Base-by-base conservation (phyloP, 2,797 vertebrate species). In the Rhinichthys osculus region DNA sequence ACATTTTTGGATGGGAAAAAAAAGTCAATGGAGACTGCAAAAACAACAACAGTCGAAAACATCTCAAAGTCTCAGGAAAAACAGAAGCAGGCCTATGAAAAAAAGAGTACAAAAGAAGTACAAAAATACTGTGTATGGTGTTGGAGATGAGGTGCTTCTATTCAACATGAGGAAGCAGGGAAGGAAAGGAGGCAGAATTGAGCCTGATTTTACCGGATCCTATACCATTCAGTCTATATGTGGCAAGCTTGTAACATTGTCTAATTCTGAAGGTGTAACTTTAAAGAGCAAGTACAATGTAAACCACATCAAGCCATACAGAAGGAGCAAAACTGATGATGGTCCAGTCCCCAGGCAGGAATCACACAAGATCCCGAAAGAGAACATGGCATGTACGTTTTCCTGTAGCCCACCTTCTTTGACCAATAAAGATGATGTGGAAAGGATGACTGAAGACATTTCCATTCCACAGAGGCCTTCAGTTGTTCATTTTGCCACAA, bases 91-190 rank as follows among this genome's bases (percentile, higher is more conserved):
- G 81, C 81, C n/a, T 87, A 84, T 84, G 76, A 27, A 17, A 10
- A 84, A 79, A 87, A 19, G 30, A 54, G 9, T 79, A 71, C 74
- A 87, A 71, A 84, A 84, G 67, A 84, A 73, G 76, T 66, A 87
- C 69, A 8, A 30, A 74, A 50, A 87, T 57, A 73, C 16, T 30
- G 38, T 84, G 17, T 84, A 79, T 84, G 4, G 2, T 84, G 69
- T 87, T 80, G 86, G 86, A 78, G 82, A 80, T 84, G 81, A 84
- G 67, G 70, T 77, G 42, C 72, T 86, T 76, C 79, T 82, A 0
- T 77, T 86, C 19, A 86, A 86, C 47, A 78, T 78, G 62, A 83
- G 66, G 50, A 87, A 80, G 66, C 19, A 11, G 50, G 86, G 66
- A 73, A 50, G 74, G 66, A 79, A 84, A 44, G 82, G 80, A 87